Conservation (phyloP, 1,140 invertebrate genomes). For the Drosophila trapezifrons region DNA sequence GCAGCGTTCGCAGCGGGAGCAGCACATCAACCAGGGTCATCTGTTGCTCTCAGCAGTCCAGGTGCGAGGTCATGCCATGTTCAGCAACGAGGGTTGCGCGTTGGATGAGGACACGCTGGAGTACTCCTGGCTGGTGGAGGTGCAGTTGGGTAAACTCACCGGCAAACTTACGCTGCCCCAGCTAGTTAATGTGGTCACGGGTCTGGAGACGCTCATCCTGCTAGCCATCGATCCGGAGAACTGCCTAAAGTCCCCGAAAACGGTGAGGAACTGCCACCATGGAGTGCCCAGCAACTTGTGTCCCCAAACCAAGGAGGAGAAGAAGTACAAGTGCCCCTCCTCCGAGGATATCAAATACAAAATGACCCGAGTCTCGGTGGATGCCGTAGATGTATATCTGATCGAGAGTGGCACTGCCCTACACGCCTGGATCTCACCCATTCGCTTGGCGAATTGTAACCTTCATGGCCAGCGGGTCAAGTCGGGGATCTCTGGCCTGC, state of each 20-base stretch:
- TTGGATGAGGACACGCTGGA: conserved; percentile 97
- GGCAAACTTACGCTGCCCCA: conserved; percentile 92
- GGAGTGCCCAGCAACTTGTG: conserved; percentile 91
- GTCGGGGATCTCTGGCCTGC: conserved; percentile 93
- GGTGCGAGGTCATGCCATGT: conserved; percentile 98
- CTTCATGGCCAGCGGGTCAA: conserved; percentile 95
- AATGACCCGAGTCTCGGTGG: conserved; percentile 95
- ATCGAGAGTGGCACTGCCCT: conserved; percentile 94
- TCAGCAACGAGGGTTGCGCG: conserved; percentile 94
- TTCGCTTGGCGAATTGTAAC: conserved; percentile 96
- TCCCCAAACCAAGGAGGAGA: conserved; percentile 88
- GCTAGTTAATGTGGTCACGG: conserved; percentile 93
- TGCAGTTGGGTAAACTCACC: conserved; percentile 92
- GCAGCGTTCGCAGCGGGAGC: conserved; percentile 87
- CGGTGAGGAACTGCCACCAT: conserved; percentile 93
- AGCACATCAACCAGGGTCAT: conserved; percentile 94
- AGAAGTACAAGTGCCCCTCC: conserved; percentile 91
- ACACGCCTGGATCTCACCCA: conserved; percentile 94
- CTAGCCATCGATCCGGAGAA: conserved; percentile 96
- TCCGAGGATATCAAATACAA: conserved; percentile 97
- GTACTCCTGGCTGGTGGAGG: conserved; percentile 96
- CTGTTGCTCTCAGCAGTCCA: conserved; percentile 95
- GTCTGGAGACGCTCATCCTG: conserved; percentile 94
- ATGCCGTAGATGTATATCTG: conserved; percentile 95
- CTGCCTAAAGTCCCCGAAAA: conserved; percentile 90